Base-by-base conservation (phyloP, 2,888 invertebrate genomes). In the Trissoscelio sp. region DNA sequence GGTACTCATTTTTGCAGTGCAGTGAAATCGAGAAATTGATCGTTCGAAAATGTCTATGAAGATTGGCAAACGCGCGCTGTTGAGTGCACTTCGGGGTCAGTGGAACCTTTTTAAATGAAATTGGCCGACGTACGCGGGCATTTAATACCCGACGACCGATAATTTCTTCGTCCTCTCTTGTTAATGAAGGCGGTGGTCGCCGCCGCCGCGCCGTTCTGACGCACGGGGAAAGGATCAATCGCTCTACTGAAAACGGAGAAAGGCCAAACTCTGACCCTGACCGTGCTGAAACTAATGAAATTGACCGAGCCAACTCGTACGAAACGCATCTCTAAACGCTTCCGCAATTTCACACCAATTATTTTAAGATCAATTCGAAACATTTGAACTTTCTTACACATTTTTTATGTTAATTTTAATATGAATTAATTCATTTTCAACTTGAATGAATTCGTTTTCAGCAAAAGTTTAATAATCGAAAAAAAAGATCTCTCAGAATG, bases 191-290 rank as follows among this genome's bases (percentile, higher is more conserved):
- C 28, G 55, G 34, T n/a, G n/a, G n/a, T n/a, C n/a, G n/a, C n/a
- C n/a, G n/a, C n/a, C n/a, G n/a, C n/a, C n/a, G n/a, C n/a, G n/a
- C n/a, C 16, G 60, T 5, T 37, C 20, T 28, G 48, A 4, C 31
- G 51, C 34, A 31, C 42, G 57, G 66, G 11, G 66, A 80, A 78
- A 70, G 60, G 74, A 78, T 80, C 44, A 66, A 83, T 79, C 70
- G 58, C 57, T 64, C 39, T 37, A 46, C 60, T 75, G 75, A 67
- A 81, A 84, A 80, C 69, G 75, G 79, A 77, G 79, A 85, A 85
- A 86, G 85, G 83, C 83, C 83, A 85, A 83, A 82, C 74, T 46
- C 64, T 81, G 84, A 85, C 84, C 85, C 85, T 85, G 85, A 82
- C 84, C 85, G 80, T 84, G 82, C 70, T 37, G 58, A 34, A 60